Evolutionary conservation across 2,113 vertebrate genomes (phyloP), one percentile per base, ranked within the genome.

Genomic region (Hyperoodon ampullatus): DNA sequence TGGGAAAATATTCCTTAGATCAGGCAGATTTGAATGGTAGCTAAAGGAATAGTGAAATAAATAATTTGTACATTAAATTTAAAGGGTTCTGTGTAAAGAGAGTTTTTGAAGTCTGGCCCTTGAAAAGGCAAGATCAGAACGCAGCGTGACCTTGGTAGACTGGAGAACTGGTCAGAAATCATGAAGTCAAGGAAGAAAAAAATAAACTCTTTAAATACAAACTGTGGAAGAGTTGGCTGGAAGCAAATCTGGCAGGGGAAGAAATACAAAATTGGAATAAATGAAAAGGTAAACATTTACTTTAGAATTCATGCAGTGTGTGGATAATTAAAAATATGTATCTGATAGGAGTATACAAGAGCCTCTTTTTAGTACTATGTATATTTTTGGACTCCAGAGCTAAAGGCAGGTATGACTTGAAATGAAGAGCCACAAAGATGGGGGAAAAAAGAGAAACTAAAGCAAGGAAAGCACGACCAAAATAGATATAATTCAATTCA

Each of bases 321-420:
- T 88, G 23, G n/a, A 50, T 90, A 78, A 96, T 83, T 92, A 55
- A 92, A 97, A 93, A 60, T 75, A 82, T 50, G 3, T 83, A n/a
- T 68, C 82, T 92, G 61, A 90, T 92, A 42, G 23, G 6, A 55
- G 16, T 39, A 58, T 53, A 66, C 42, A 89, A 72, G 50, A 78
- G 8, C 3, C 77, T 58, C 71, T 94, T 94, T 91, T 80, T 30
- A 82, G 11, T 42, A 71, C 42, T 66, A 0, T 70, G 53, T 88
- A 16, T 93, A 78, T 88, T 96, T 94, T 80, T 18, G 44, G 70
- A 87, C 80, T 94, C 19, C 14, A 60, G 42, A 91, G n/a, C 63
- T 93, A 89, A 81, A 47, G 11, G 33, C 28, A 78, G n/a, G 44
- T 65, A 42, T 85, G 60, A 93, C 74, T 95, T 90, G 87, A 94